Evolutionary conservation across 2,113 vertebrate species (phyloP), one percentile per base, ranked within the genome.

Genomic region (Vulpes lagopus): DNA sequence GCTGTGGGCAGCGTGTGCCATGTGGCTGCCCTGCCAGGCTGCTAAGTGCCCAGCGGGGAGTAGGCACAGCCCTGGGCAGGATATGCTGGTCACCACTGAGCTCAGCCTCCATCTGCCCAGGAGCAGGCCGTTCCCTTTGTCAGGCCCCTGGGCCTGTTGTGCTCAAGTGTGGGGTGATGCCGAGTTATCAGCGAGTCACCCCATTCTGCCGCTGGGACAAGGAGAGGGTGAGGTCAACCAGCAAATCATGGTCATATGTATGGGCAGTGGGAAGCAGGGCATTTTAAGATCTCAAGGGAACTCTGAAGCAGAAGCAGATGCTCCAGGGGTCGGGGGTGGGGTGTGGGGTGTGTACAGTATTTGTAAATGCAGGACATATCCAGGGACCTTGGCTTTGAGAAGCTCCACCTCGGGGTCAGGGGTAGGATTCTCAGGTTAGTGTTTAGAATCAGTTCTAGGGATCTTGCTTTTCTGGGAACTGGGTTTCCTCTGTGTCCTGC

Each of bases 211-310:
- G 5, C 9, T 71, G 79, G 85, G 25, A 8, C 14, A 14, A 19
- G 67, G 49, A 55, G 60, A 89, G 19, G 43, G 43, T 92, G 92
- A 94, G n/a, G 22, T 95, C 80, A 94, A 57, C 80, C 25, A 6
- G 55, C 55, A 3, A 90, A 84, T 97, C 96, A 91, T 4, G 23
- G 76, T 91, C 88, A 91, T 88, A 59, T 96, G 87, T 35, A 9
- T 38, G 51, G 60, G 55, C 55, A 57, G 12, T 7, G 10, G 80
- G 79, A 49, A 96, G 90, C 22, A 1, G 83, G 27, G 17, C 10
- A 2, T 27, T 85, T 53, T 27, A 25, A 53, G 64, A 57, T 57
- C 60, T 53, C 16, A 4, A 25, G 69, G 43, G 55, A 97, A 64
- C 12, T 11, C 64, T 38, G 83, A 82, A n/a, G 38, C 62, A 5